Evolutionary conservation across 2,113 vertebrate species (phyloP).

Genomic region (Chaetodon trifascialis): DNA sequence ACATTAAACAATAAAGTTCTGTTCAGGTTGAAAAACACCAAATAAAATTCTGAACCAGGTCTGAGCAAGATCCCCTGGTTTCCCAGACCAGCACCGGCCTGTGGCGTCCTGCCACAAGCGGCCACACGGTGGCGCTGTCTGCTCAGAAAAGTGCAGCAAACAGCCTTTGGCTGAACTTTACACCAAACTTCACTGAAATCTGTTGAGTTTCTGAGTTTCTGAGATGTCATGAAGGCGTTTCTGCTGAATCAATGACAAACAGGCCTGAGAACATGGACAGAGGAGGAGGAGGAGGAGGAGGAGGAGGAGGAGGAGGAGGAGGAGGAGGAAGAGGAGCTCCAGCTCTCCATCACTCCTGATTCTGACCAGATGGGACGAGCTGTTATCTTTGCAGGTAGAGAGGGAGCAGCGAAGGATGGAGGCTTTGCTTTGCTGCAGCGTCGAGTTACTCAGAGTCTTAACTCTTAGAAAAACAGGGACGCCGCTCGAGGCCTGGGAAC

Average conservation of each 20-base stretch:
- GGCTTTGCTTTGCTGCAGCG: constrained; percentile 54
- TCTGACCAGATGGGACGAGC: constrained; percentile 19
- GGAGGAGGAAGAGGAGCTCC: background rate
- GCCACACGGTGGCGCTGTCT: constrained; percentile 22
- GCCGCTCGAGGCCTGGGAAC: constrained; percentile 50
- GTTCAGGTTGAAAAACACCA: background rate
- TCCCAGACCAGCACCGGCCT: constrained; percentile 17
- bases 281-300: too few species aligned
- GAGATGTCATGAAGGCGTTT: too few species aligned
- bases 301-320: background rate
- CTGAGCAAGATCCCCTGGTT: constrained; percentile 12
- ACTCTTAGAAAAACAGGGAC: constrained; percentile 55
- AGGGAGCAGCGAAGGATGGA: constrained; percentile 24
- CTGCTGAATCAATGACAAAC: too few species aligned
- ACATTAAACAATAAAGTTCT: too few species aligned
- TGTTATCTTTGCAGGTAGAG: constrained; percentile 53
- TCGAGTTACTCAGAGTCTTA: constrained; percentile 61
- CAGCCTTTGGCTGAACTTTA: background rate
- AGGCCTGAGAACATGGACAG: background rate
- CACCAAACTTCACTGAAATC: background rate
- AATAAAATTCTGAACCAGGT: too few species aligned
- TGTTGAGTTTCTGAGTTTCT: background rate
- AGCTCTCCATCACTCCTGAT: background rate
- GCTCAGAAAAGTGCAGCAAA: background rate
- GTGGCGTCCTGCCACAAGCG: accelerated